Conservation (phyloP, 2,113 vertebrate species). For the Pampusana beccarii region DNA sequence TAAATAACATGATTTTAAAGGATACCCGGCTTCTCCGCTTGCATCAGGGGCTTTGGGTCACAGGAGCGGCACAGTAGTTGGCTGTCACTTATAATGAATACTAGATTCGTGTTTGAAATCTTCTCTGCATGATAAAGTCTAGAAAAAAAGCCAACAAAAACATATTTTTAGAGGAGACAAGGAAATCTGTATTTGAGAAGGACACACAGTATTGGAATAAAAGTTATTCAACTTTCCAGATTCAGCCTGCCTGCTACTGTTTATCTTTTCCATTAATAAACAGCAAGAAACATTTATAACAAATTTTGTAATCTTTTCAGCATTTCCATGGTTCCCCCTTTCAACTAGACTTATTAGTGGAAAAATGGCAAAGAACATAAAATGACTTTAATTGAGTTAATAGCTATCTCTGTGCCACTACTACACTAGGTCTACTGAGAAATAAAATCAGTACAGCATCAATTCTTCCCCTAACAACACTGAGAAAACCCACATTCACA, state of each 20-base stretch:
- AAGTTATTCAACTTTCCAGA: background rate
- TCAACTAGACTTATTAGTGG: background rate
- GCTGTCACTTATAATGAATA: constrained; percentile 96
- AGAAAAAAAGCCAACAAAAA: background rate
- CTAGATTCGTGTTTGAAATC: constrained; percentile 93
- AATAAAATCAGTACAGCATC: background rate
- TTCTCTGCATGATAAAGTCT: constrained; percentile 91
- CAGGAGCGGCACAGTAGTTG: constrained; percentile 90
- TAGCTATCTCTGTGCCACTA: background rate
- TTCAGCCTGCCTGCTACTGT: background rate
- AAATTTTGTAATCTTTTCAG: background rate
- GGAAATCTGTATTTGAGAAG: background rate
- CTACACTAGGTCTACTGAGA: background rate
- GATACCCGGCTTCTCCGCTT: constrained; percentile 98
- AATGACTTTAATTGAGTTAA: background rate
- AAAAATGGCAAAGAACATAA: background rate
- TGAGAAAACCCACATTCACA: background rate
- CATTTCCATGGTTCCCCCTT: background rate
- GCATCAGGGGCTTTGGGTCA: constrained; percentile 88
- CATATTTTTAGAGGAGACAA: background rate
- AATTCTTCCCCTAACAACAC: background rate
- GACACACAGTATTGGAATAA: background rate
- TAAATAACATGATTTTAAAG: constrained; percentile 67
- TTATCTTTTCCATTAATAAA: background rate
- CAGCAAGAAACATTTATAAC: background rate